Percentiles rank a stretch among this genome's conserved stretches.
These are phyloP conservation scores for Drosophila limbata DNA, from an alignment of 2,888 invertebrate species.

Conservation along the genomic window DNA sequence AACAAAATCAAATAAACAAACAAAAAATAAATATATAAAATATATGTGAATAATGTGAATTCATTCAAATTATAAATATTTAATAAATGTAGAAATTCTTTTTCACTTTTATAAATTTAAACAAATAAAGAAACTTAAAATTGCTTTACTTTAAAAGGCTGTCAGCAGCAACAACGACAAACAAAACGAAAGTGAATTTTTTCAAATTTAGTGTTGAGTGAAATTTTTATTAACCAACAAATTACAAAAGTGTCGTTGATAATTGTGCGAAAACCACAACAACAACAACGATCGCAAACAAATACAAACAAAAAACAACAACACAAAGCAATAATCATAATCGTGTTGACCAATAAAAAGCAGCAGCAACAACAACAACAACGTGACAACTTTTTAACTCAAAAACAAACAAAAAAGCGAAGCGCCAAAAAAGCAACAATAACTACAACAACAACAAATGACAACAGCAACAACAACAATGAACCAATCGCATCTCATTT, in stretches of 20 bases:
- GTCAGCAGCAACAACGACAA: neutral
- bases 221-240: constrained; percentile 43
- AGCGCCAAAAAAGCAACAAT: constrained; percentile 21
- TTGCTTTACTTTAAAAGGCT: constrained; percentile 4
- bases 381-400: constrained; percentile 20
- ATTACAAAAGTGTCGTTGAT: constrained; percentile 49
- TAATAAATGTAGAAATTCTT: neutral
- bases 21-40: neutral
- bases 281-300: constrained; percentile 7
- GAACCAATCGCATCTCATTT: constrained; percentile 38
- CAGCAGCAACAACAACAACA: constrained; percentile 25
- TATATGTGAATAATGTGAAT: neutral
- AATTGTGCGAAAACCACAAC: constrained; percentile 53
- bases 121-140: neutral
- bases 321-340: constrained; percentile 28
- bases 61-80: neutral
- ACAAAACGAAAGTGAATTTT: constrained; percentile 22
- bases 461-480: constrained; percentile 12
- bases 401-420: constrained; percentile 13
- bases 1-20: too few relatives aligned
- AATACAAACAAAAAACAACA: neutral
- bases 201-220: constrained; percentile 7
- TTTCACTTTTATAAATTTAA: neutral
- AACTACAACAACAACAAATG: constrained; percentile 6
- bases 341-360: constrained; percentile 27